phyloP scores from a whole-genome alignment of 2,113 vertebrate species.

The Dunckerocampus dactyliophorus region DNA sequence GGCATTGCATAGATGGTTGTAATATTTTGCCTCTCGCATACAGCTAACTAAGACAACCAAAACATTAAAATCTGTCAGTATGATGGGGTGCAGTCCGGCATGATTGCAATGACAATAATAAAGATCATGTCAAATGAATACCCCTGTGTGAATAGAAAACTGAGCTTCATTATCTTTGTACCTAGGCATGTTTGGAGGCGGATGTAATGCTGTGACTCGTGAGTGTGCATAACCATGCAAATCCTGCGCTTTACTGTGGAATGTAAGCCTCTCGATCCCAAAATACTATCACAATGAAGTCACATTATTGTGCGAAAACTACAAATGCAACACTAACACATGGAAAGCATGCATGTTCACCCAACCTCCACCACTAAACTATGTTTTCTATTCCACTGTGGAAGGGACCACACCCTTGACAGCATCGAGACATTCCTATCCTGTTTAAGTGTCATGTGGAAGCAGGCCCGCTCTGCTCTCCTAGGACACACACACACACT shows the following conservation, averaged over 20 bases:
- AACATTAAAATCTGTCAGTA: neutral
- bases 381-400: neutral
- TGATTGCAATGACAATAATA: neutral
- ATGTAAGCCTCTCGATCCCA: neutral
- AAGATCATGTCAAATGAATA: neutral
- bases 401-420: constrained; percentile 51
- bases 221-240: neutral
- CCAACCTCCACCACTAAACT: constrained; percentile 3
- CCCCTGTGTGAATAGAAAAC: neutral
- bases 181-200: too few relatives aligned
- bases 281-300: neutral
- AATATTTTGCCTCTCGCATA: too few relatives aligned
- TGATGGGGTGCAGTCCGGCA: neutral
- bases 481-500: constrained; percentile 12
- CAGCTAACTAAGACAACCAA: neutral
- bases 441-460: constrained; percentile 34
- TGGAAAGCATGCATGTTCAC: neutral
- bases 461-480: neutral
- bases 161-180: too few relatives aligned
- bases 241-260: neutral
- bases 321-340: neutral
- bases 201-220: neutral
- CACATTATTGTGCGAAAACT: neutral
- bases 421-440: constrained; percentile 42
- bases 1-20: too few relatives aligned